Evolutionary conservation across 35 echinoderm and acorn worm species (phyloP).

Genomic region (Heliocidaris tuberculata): DNA sequence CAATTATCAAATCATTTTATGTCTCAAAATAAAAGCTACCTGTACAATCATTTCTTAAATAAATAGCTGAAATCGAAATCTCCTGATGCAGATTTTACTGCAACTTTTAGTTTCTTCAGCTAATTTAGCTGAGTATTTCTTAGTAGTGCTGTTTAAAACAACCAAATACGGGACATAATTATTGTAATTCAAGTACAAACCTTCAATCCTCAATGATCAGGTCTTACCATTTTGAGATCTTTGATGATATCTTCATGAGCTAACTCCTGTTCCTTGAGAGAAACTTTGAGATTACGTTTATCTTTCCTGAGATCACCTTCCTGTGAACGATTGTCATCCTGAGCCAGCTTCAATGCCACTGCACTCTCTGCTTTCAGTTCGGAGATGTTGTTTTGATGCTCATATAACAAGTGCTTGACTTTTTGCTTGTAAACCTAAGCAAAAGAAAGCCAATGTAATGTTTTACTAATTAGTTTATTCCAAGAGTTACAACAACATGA

Average conservation of each 20-base stretch:
- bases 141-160: too few species aligned
- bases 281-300: slow-evolving; percentile 89
- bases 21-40: too few species aligned
- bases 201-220: not conserved
- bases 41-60: too few species aligned
- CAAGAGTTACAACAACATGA: not conserved
- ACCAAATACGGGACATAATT: too few species aligned
- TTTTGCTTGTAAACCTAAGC: slow-evolving; percentile 98
- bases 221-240: slow-evolving; percentile 95
- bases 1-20: too few species aligned
- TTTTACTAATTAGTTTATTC: not conserved
- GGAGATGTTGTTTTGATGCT: slow-evolving; percentile 99
- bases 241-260: slow-evolving; percentile 98
- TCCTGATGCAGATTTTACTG: too few species aligned
- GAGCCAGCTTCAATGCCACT: slow-evolving; percentile 89
- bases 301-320: slow-evolving; percentile 89
- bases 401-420: slow-evolving; percentile 97
- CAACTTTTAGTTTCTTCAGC: too few species aligned
- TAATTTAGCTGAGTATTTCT: too few species aligned
- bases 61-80: too few species aligned
- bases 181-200: too few species aligned
- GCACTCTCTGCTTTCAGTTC: slow-evolving; percentile 98
- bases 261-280: slow-evolving; percentile 91
- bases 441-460: not conserved
- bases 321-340: slow-evolving; percentile 82